Percentiles rank a stretch among this genome's conserved stretches.
These are phyloP conservation scores for Pseudolaguvia tuberculata DNA, from an alignment of 2,113 vertebrate genomes.

Conservation along the genomic window DNA sequence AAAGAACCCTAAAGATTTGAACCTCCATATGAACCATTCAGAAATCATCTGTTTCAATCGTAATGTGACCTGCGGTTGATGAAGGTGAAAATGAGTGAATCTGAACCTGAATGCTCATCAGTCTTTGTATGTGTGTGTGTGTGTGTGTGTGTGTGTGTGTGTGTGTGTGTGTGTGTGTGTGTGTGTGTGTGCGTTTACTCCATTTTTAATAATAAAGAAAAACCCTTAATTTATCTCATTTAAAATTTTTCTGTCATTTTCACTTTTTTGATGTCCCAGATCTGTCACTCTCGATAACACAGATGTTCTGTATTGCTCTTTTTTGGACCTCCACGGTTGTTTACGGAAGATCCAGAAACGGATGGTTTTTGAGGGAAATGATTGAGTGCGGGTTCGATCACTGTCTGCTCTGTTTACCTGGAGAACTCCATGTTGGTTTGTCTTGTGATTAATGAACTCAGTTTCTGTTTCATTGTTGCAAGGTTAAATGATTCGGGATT, in stretches of 20 bases:
- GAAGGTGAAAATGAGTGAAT: background rate
- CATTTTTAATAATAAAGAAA: background rate
- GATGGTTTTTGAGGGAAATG: background rate
- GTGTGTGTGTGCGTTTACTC: constrained; percentile 10
- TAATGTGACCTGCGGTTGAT: background rate
- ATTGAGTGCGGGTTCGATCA: constrained; percentile 13
- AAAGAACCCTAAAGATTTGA: background rate
- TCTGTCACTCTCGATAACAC: constrained; percentile 2
- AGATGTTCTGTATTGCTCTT: background rate
- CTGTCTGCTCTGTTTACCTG: background rate
- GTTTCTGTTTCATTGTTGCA: background rate
- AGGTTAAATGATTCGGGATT: no score
- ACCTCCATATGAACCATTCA: no score
- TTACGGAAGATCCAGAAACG: background rate
- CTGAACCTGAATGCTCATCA: background rate
- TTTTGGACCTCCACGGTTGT: background rate
- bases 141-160: constrained; percentile 7
- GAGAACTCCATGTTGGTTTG: background rate
- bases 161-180: background rate
- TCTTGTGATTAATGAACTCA: constrained; percentile 13
- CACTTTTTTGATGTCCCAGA: background rate
- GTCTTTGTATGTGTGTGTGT: background rate
- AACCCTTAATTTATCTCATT: background rate
- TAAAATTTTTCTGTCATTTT: background rate
- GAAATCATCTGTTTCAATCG: no score